Base-by-base conservation (phyloP, 2,113 vertebrate species). In the Pseudolaguvia tuberculata region DNA sequence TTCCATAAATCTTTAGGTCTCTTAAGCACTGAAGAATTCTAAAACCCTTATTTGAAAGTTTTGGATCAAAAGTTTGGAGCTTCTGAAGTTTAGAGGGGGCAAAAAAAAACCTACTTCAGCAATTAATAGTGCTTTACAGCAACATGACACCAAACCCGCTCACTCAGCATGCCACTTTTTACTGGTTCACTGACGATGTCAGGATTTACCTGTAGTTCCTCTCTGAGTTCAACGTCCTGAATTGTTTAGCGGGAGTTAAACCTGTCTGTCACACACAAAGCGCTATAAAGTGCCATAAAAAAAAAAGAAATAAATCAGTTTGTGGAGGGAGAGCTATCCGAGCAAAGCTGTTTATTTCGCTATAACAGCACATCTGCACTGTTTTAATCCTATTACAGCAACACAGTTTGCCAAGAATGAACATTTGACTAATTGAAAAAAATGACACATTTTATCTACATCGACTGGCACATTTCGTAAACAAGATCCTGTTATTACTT, bases 81-180 rank as follows among this genome's bases (percentile, higher is more conserved):
- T 84, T 77, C 58, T 75, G 81, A 81, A 84, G 73, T 76, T 57
- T 82, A 83, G 75, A 2, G 13, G 80, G 69, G 80, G 76, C 68
- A 82, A 35, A 42, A 42, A 78, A 76, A 86, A 87, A 83, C 79
- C 84, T 83, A 84, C 86, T 86, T 87, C 82, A 79, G 84, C 85
- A 87, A 86, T 88, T 86, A 86, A 85, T 87, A 84, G 76, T 69
- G 76, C 29, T 59, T 62, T 78, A 79, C 77, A 72, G 80, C 74
- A 75, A 31, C 29, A 15, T 17, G 15, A 67, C 42, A 35, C 53
- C 57, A 57, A n/a, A 25, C 35, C 76, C 35, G 55, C 47, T 68
- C 62, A 63, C 77, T 71, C 29, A 58, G 68, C 52, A 29, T 29
- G 48, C 71, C 25, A 29, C 66, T 67, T 58, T 67, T 59, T 48